A percentile compares a stretch with the other conserved stretches of the same genome.
These are phyloP conservation scores for Helobdella robusta DNA, from an alignment of 2,888 invertebrate species.

Conservation along the genomic window DNA sequence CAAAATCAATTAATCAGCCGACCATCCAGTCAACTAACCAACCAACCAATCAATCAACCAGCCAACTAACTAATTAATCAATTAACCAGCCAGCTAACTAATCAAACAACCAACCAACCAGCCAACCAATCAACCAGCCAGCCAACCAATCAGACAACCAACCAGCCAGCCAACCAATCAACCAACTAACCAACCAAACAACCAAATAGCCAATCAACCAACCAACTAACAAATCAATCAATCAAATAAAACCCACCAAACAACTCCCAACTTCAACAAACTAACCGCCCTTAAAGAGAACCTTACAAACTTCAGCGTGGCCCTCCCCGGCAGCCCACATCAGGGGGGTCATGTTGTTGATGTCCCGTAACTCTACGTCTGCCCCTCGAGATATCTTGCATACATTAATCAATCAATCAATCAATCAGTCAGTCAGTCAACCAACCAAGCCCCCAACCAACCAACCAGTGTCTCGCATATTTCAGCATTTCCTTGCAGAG, in stretches of 20 bases:
- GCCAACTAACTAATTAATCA: neutral
- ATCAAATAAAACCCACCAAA: neutral
- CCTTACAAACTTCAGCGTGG: conserved; percentile 30
- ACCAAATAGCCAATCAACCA: neutral
- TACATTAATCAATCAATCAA: neutral
- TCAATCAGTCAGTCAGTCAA: neutral
- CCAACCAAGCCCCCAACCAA: neutral
- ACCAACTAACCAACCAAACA: neutral
- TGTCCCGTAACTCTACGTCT: conserved; percentile 30
- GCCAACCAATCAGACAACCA: too few relatives aligned
- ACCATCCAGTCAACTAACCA: too few relatives aligned
- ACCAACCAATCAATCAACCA: neutral
- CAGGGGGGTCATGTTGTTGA: conserved; percentile 36
- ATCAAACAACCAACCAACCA: too few relatives aligned
- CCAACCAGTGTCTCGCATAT: conserved; percentile 35
- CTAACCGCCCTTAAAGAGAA: conserved; percentile 35
- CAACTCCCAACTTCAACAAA: neutral
- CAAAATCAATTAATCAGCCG: too few relatives aligned
- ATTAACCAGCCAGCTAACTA: too few relatives aligned
- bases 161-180: too few relatives aligned
- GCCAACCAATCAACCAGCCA: too few relatives aligned
- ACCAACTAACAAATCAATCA: neutral
- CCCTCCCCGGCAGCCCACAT: conserved; percentile 37
- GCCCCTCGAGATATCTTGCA: conserved; percentile 35
- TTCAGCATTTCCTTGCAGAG: conserved; percentile 34